Evolutionary conservation across 2,888 invertebrate genomes (phyloP).

Genomic region (Dryococelus australis): DNA sequence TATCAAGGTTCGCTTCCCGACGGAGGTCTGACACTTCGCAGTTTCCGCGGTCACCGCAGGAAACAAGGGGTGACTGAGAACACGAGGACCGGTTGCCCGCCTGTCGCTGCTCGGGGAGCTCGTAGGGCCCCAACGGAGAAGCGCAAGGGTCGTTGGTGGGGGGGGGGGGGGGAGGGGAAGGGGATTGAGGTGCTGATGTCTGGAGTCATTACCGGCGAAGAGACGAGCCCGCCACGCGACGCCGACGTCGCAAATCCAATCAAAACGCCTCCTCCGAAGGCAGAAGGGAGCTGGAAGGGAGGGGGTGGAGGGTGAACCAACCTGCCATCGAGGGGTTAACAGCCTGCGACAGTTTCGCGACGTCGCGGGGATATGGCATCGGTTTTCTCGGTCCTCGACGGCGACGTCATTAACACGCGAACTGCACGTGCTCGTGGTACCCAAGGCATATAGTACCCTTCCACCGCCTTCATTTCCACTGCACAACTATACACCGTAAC

Average conservation of each 20-base stretch:
- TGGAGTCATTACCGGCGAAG: not conserved
- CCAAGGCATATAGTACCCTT: too few species aligned
- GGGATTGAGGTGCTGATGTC: not conserved
- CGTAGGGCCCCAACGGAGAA: not conserved
- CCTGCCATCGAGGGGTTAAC: not conserved
- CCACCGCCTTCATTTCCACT: too few species aligned
- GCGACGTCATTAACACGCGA: too few species aligned
- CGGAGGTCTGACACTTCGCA: too few species aligned
- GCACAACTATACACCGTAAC: too few species aligned
- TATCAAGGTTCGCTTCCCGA: too few species aligned
- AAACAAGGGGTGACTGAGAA: too few species aligned
- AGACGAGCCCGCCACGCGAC: not conserved
- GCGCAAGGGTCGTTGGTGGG: not conserved
- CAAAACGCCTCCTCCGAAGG: not conserved
- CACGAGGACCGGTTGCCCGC: too few species aligned
- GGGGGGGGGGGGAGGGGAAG: not conserved
- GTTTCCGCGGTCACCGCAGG: too few species aligned
- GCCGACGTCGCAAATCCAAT: not conserved
- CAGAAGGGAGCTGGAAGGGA: not conserved
- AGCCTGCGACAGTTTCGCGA: not conserved
- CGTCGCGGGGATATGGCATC: not conserved
- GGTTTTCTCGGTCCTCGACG: not conserved
- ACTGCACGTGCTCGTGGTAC: too few species aligned
- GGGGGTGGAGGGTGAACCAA: not conserved
- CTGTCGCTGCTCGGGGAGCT: too few species aligned